Evolutionary conservation across 2,113 vertebrate species (phyloP).

Genomic region (Piprites chloris): DNA sequence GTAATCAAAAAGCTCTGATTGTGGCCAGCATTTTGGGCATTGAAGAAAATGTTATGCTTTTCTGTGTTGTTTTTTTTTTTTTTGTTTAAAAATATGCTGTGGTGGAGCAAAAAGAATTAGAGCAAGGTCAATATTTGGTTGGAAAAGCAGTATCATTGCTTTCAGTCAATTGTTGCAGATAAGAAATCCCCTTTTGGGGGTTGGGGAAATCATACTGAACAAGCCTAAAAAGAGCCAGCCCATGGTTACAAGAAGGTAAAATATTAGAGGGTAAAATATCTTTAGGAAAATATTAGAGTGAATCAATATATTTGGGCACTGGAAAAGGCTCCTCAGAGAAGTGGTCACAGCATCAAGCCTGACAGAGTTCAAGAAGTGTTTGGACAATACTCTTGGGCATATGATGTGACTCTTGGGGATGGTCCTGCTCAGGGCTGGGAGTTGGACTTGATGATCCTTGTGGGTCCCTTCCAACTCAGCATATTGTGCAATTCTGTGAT

Average conservation of each 20-base stretch:
- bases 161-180: background rate
- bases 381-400: background rate
- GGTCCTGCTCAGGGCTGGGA: background rate
- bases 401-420: background rate
- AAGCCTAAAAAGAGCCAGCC: background rate
- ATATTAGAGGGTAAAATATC: background rate
- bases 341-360: background rate
- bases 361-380: background rate
- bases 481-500: background rate
- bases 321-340: background rate
- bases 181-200: background rate
- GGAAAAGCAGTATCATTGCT: background rate
- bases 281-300: background rate
- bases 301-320: background rate
- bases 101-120: background rate
- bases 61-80: accelerated
- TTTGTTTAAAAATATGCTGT: background rate
- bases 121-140: background rate
- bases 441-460: background rate
- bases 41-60: background rate
- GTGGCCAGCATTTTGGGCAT: background rate
- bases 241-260: background rate
- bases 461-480: background rate
- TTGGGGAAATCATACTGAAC: background rate
- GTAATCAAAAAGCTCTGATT: background rate